These are phyloP conservation scores for Cerceris ruficornis DNA, from an alignment of 2,888 invertebrate species.

Conservation along the genomic window DNA sequence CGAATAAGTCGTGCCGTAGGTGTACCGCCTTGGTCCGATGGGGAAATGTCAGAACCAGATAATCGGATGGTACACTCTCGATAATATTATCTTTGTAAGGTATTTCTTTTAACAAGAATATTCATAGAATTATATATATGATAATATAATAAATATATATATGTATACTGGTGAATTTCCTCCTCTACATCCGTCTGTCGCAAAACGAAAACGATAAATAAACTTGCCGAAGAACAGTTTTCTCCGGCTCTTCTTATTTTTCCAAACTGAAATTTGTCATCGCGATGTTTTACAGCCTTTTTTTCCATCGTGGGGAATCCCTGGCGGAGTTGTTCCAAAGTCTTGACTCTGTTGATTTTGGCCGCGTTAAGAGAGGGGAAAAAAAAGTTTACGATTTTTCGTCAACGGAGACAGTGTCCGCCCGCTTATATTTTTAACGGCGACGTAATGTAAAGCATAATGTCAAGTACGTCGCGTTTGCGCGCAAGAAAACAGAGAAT, in stretches of 20 bases:
- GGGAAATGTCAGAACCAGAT: too few relatives aligned
- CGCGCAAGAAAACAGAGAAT: too few relatives aligned
- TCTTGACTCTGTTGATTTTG: background rate
- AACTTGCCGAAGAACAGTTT: conserved; percentile 1
- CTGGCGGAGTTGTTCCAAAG: conserved; percentile 1
- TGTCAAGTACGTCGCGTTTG: too few relatives aligned
- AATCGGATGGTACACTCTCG: too few relatives aligned
- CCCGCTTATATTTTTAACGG: background rate
- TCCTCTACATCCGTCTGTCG: background rate
- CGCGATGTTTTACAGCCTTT: background rate
- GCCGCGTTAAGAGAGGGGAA: background rate
- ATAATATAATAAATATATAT: too few relatives aligned
- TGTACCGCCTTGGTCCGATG: too few relatives aligned
- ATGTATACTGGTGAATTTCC: background rate
- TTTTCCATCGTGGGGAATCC: conserved; percentile 5
- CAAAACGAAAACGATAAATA: background rate
- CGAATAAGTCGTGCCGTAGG: too few relatives aligned
- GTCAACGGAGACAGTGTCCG: background rate
- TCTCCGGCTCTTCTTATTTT: background rate
- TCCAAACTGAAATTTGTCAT: background rate
- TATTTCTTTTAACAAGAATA: too few relatives aligned
- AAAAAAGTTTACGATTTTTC: too few relatives aligned
- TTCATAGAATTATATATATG: too few relatives aligned
- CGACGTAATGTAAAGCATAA: background rate
- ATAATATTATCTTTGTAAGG: too few relatives aligned